Base-by-base conservation (phyloP, 1,140 invertebrate species). In the Diorhabda elongata region DNA sequence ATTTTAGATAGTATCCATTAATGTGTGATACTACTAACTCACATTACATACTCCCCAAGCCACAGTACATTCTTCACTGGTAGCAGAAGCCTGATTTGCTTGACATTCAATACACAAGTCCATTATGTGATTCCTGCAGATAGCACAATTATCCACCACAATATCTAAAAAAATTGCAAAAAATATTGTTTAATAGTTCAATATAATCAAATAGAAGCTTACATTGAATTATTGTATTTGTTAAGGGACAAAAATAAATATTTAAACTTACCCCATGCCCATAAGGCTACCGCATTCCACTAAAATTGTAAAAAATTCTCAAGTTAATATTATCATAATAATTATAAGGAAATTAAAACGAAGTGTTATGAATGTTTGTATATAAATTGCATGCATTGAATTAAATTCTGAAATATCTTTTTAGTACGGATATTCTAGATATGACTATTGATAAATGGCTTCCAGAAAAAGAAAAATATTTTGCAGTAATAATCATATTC, bases 61-160 rank as follows among this genome's bases (percentile, higher is more conserved):
- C 44, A 99, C 98, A 66, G 97, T 99, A 80, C 98, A 99, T 82
- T 99, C 98, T 83, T 99, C 98, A 83, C 94, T 97, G 3, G 96
- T 98, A 4, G 95, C 95, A 44, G 96, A 97, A 3, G 96, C 96
- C 81, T 99, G 98, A 87, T 99, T 99, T 2, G 98, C 98, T 82
- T 99, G 98, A 82, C 98, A 99, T 86, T 99, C 98, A 77, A 99
- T 99, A 81, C 98, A 99, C 2, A 99, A 84, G 84, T 99, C 98
- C 98, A 99, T 99, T 75, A 99, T 99, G 81, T 99, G 98, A 86
- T 99, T 99, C 58, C 98, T 89, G 79, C 98, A 99, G 83, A 99
- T 99, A 74, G 98, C 98, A 87, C 98, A 99, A 80, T 99, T 99
- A 81, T 99, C 98, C 9, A 99, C 98, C 11, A 99, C 97, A 85